Evolutionary conservation across 2,797 vertebrate genomes (phyloP), one percentile per base, ranked within the genome.

Genomic region (Halcyon leucocephala): DNA sequence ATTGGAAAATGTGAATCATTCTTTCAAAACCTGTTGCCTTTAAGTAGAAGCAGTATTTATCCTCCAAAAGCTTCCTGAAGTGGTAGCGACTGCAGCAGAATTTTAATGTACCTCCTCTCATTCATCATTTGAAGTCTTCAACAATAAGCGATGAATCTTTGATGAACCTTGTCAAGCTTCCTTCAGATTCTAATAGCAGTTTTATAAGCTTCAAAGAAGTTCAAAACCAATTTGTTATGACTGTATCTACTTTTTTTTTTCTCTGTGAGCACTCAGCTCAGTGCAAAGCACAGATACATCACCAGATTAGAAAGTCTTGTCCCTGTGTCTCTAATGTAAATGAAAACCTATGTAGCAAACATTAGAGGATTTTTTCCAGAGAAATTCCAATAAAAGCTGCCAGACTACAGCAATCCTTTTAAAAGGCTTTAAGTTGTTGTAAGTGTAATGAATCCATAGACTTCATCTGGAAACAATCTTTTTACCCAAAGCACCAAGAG

Each of bases 71-170:
- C 54, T 82, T 86, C 79, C 82, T 85, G 89, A 87, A 89, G 85
- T 66, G 42, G 55, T 51, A 54, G 60, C 9, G 14, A 66, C 77
- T 94, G 89, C 52, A 67, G 61, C 57, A 92, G 80, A 81, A 90
- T 95, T 92, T 94, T 92, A 95, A 94, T 85, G 78, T 66, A 46
- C 35, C 58, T 85, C 93, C 42, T 80, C 81, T 84, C 86, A 74
- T 82, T 95, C 89, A 82, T 90, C 74, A 89, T 74, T 88, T 62
- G 82, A 92, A 92, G 37, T 54, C 81, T 96, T 62, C 81, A 83
- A 66, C 66, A 83, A 69, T 48, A 72, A 84, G 71, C 1, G 1
- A 80, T 94, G 82, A 95, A 92, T 95, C 57, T 94, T 90, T 92
- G 82, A 94, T 93, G 95, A 90, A 71, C 86, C 72, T 78, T 92